phyloP scores from a whole-genome alignment of 2,797 vertebrate genomes.

The Hirundo rustica region DNA sequence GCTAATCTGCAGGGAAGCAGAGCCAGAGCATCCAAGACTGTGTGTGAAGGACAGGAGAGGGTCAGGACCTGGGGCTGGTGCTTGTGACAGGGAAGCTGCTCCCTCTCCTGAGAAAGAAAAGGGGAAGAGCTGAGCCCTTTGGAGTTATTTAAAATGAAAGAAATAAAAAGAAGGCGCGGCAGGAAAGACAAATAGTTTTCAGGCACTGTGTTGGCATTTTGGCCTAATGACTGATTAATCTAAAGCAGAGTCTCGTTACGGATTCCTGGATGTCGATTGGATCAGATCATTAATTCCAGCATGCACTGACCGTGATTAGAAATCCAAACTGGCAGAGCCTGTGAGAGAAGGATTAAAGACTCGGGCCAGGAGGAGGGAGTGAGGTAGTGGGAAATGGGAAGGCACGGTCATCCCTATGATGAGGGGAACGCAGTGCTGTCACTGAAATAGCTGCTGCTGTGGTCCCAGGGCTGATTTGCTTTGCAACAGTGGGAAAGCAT shows the following conservation, averaged over 20 bases:
- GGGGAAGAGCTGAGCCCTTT: not conserved
- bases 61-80: rapidly evolving
- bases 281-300: constrained; percentile 33
- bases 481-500: not conserved
- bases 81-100: not conserved
- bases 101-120: not conserved
- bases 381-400: not conserved
- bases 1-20: not conserved
- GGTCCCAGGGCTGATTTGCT: not conserved
- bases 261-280: constrained; percentile 22
- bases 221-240: constrained; percentile 56
- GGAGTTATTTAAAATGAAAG: not conserved
- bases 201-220: constrained; percentile 27
- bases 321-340: not conserved
- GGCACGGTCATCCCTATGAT: not conserved
- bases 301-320: not conserved
- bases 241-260: constrained; percentile 20
- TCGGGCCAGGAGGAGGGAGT: not conserved
- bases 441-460: not conserved
- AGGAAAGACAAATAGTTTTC: constrained; percentile 41
- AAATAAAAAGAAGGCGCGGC: not conserved
- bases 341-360: not conserved
- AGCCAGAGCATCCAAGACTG: not conserved
- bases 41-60: not conserved
- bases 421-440: rapidly evolving